Evolutionary conservation across 2,113 vertebrate genomes (phyloP).

Genomic region (Gyps fulvus): DNA sequence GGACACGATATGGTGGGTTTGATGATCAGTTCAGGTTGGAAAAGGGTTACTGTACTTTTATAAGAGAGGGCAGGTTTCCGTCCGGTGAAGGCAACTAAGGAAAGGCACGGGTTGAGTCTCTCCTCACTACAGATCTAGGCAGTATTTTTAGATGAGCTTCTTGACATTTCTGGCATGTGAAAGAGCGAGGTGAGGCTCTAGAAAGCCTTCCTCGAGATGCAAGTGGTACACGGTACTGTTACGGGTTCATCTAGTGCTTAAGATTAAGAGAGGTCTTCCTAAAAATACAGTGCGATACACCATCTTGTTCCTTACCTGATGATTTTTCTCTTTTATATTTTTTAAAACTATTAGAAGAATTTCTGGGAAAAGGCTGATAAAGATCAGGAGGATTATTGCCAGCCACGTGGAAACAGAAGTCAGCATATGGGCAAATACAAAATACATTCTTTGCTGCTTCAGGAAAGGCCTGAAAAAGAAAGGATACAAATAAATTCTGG

Average conservation of each 20-base stretch:
- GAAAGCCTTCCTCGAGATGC: constrained; percentile 41
- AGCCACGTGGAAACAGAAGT: constrained; percentile 92
- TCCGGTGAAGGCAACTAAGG: not conserved
- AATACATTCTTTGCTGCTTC: constrained; percentile 94
- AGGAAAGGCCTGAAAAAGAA: constrained; percentile 89
- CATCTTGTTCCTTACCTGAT: constrained; percentile 75
- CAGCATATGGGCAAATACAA: constrained; percentile 94
- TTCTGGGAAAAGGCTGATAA: constrained; percentile 93
- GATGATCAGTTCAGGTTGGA: not conserved
- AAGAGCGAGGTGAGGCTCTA: constrained; percentile 53
- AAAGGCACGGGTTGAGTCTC: constrained; percentile 18
- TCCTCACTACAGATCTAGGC: constrained; percentile 29
- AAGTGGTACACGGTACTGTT: not conserved
- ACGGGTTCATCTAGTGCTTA: not conserved
- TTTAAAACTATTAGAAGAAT: constrained; percentile 82
- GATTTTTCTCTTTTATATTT: constrained; percentile 70
- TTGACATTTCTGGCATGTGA: not conserved
- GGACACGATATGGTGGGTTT: not conserved
- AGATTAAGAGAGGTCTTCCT: constrained; percentile 29
- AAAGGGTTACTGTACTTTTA: not conserved
- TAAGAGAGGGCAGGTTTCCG: not conserved
- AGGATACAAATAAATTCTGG: not conserved
- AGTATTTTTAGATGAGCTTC: not conserved
- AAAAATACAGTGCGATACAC: not conserved
- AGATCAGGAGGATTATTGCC: constrained; percentile 91